Base-by-base conservation (phyloP, 2,888 invertebrate genomes). In the Anaspis maculata region DNA sequence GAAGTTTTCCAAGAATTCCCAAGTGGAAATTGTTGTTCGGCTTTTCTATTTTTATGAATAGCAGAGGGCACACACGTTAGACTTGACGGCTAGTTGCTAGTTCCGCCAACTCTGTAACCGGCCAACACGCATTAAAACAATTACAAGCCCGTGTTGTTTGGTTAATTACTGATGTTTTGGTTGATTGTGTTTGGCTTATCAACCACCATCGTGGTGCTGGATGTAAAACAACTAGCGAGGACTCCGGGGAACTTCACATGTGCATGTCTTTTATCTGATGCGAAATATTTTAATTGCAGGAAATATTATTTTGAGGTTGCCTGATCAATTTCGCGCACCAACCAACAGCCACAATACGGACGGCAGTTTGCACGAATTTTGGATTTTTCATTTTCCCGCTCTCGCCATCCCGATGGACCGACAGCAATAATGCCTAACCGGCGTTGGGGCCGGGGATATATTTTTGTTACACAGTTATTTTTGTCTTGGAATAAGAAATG, bases 81-180 rank as follows among this genome's bases (percentile, higher is more conserved):
- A n/a, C n/a, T n/a, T n/a, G n/a, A n/a, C n/a, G n/a, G n/a, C n/a
- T n/a, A n/a, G n/a, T n/a, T n/a, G n/a, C n/a, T n/a, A n/a, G n/a
- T n/a, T n/a, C n/a, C n/a, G n/a, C n/a, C n/a, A n/a, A n/a, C n/a
- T n/a, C n/a, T n/a, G n/a, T n/a, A n/a, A n/a, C n/a, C n/a, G n/a
- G n/a, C n/a, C n/a, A n/a, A n/a, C 57, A 59, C 56, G 58, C 56
- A 56, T 56, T 54, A 54, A 59, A 59, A 59, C 59, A 58, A 59
- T 59, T 58, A 57, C 48, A 48, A 46, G 48, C 48, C 51, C 50
- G 51, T 52, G 56, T 51, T 56, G 54, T 56, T 56, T 55, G 49
- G 54, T 52, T 57, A 57, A 58, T 57, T 57, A 52, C 57, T 49
- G 55, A 56, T 56, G 56, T 50, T 53, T 51, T 49, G 42, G 51